These are phyloP conservation scores for Cephus nigrinus DNA, from an alignment of 2,888 invertebrate species.

Conservation along the genomic window DNA sequence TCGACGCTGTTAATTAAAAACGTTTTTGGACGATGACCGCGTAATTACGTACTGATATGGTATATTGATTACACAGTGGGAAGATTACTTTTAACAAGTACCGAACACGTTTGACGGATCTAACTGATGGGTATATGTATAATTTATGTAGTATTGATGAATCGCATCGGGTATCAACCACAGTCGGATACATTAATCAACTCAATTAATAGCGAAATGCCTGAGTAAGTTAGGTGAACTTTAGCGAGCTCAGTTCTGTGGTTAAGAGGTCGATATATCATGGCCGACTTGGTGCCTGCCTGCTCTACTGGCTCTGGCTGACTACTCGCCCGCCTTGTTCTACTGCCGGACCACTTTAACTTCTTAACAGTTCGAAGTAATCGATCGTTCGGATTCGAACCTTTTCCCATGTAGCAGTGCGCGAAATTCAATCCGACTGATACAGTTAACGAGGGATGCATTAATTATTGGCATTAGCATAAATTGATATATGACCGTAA, in stretches of 20 bases:
- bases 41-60: no score
- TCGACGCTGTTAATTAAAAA: no score
- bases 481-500: no score
- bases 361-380: constrained; percentile 22
- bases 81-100: no score
- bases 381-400: constrained; percentile 17
- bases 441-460: no score
- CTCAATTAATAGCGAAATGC: constrained; percentile 23
- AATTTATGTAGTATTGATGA: background rate
- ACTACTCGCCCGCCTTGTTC: background rate
- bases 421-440: no score
- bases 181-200: constrained; percentile 19
- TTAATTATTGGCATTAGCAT: no score
- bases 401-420: background rate
- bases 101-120: no score
- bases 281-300: background rate
- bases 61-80: no score
- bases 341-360: constrained; percentile 22
- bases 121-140: no score
- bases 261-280: constrained; percentile 26
- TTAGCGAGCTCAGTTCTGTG: constrained; percentile 21
- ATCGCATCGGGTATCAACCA: background rate
- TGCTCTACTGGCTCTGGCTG: no score
- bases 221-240: constrained; percentile 25
- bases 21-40: no score